phyloP scores from a whole-genome alignment of 2,113 vertebrate species.

The Mionectes macconnelli region DNA sequence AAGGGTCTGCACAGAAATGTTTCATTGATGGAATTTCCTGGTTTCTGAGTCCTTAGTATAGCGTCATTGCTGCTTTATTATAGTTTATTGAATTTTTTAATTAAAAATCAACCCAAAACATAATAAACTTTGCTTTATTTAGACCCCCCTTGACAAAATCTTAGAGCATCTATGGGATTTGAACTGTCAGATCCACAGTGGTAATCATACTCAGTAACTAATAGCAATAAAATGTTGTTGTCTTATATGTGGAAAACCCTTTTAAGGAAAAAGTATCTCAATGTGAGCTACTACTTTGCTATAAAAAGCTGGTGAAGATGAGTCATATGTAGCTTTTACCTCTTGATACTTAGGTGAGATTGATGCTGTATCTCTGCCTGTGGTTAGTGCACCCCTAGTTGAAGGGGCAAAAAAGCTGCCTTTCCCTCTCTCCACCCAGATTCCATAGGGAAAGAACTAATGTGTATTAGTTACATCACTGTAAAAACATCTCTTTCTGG shows the following conservation, averaged over 20 bases:
- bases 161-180: background rate
- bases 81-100: background rate
- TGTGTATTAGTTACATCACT: background rate
- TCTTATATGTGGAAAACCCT: background rate
- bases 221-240: background rate
- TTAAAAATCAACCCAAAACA: background rate
- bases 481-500: constrained; percentile 15
- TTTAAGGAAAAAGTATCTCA: background rate
- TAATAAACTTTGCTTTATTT: background rate
- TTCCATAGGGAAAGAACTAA: background rate
- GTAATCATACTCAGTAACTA: background rate
- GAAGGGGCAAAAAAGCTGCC: background rate
- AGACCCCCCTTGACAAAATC: background rate
- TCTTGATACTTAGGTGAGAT: background rate
- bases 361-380: background rate
- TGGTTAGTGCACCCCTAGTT: background rate
- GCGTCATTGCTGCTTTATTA: background rate
- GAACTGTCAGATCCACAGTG: background rate
- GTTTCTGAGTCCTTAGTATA: background rate
- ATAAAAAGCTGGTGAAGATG: background rate
- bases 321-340: background rate
- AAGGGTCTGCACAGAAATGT: background rate
- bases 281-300: background rate
- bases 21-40: background rate
- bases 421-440: background rate